These are phyloP conservation scores for Chrysaora quinquecirrha DNA, from an alignment of 30 jellyfish, hydroid and myxozoan genomes.

Conservation along the genomic window DNA sequence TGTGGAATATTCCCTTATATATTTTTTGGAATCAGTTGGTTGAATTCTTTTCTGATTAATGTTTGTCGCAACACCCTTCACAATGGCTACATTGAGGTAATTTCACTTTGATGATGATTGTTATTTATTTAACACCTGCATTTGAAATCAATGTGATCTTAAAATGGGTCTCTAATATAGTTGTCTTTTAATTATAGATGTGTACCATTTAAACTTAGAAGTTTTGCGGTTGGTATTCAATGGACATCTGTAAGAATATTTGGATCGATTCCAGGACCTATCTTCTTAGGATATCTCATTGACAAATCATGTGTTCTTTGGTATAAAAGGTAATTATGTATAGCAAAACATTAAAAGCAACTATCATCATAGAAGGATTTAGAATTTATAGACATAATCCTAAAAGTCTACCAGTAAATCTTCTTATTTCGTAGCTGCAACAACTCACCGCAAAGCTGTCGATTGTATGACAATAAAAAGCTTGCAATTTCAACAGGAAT, in stretches of 20 bases:
- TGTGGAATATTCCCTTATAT: not conserved
- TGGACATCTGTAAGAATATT: conserved; percentile 15
- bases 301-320: conserved; percentile 69
- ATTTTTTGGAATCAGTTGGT: not conserved
- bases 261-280: conserved; percentile 63
- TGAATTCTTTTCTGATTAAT: not conserved
- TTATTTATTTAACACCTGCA: too few species aligned
- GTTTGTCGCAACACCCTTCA: not conserved
- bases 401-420: too few species aligned
- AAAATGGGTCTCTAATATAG: too few species aligned
- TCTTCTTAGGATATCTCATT: conserved; percentile 40
- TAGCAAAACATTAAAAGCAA: too few species aligned
- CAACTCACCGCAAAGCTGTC: conserved; percentile 45
- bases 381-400: too few species aligned
- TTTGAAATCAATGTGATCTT: too few species aligned
- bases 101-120: too few species aligned
- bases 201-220: conserved; percentile 34
- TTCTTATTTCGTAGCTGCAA: conserved; percentile 24
- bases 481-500: conserved; percentile 34
- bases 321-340: conserved; percentile 70
- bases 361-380: too few species aligned
- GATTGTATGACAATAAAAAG: conserved; percentile 40
- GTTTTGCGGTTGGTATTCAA: conserved; percentile 61
- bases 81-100: not conserved
- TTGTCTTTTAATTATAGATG: conserved; percentile 6